These are phyloP conservation scores for Betta splendens DNA, from an alignment of 2,797 vertebrate genomes.

Conservation along the genomic window DNA sequence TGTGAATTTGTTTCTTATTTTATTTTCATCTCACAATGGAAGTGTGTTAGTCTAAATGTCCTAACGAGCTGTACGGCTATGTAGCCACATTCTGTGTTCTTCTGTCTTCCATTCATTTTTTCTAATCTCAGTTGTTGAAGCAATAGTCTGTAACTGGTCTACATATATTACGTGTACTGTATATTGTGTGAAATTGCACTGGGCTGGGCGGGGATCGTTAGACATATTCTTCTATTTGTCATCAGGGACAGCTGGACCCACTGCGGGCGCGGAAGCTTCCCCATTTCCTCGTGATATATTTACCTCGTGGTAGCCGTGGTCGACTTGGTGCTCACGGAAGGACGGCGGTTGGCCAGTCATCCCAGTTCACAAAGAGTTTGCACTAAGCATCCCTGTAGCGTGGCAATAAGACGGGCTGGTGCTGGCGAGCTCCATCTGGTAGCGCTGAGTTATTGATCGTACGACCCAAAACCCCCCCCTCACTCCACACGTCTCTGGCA, in stretches of 20 bases:
- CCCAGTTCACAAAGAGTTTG: constrained; percentile 62
- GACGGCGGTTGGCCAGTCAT: constrained; percentile 53
- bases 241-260: constrained; percentile 44
- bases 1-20: constrained; percentile 74
- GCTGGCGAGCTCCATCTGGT: constrained; percentile 33
- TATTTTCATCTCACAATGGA: constrained; percentile 67
- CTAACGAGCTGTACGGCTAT: constrained; percentile 58
- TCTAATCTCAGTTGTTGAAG: constrained; percentile 65
- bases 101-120: constrained; percentile 60
- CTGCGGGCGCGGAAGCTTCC: constrained; percentile 36
- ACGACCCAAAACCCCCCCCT: constrained; percentile 35
- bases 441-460: constrained; percentile 28
- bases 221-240: constrained; percentile 68
- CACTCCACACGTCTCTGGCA: constrained; percentile 41
- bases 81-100: constrained; percentile 51
- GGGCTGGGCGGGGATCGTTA: constrained; percentile 42
- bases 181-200: constrained; percentile 77
- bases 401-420: constrained; percentile 63
- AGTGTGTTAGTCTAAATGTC: constrained; percentile 71
- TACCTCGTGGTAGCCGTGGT: constrained; percentile 71
- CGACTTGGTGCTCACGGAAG: constrained; percentile 62
- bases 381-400: constrained; percentile 63
- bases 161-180: constrained; percentile 74
- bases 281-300: constrained; percentile 64
- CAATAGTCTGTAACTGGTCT: constrained; percentile 74